Percentiles rank a stretch among this genome's conserved stretches.
These are phyloP conservation scores for Tetragonisca angustula DNA, from an alignment of 2,888 invertebrate species.

Conservation along the genomic window DNA sequence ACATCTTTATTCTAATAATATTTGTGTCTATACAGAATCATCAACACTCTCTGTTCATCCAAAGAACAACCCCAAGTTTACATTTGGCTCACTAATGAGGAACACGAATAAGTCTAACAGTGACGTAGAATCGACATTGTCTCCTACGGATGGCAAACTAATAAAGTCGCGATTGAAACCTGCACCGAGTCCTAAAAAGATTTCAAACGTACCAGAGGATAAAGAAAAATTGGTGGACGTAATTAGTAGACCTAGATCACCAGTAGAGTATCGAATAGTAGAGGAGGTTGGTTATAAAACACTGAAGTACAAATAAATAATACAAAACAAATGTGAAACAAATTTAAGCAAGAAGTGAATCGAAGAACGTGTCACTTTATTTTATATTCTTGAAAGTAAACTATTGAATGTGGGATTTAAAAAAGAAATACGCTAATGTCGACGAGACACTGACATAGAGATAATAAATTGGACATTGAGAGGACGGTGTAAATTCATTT, in stretches of 20 bases:
- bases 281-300: slow-evolving; percentile 73
- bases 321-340: not conserved
- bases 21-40: slow-evolving; percentile 58
- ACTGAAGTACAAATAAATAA: not conserved
- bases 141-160: not conserved
- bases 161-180: slow-evolving; percentile 57
- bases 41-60: not conserved
- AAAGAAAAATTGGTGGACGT: slow-evolving; percentile 66
- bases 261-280: slow-evolving; percentile 47
- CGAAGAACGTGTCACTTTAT: not conserved
- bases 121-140: not conserved
- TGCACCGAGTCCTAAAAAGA: slow-evolving; percentile 61
- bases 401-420: not conserved
- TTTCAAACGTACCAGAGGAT: slow-evolving; percentile 47
- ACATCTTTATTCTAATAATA: not conserved
- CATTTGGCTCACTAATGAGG: slow-evolving; percentile 27
- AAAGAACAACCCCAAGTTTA: not conserved
- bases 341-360: not conserved
- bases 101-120: not conserved
- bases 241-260: slow-evolving; percentile 68
- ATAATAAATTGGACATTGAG: slow-evolving; percentile 11
- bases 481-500: slow-evolving; percentile 20
- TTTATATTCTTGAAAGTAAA: not conserved
- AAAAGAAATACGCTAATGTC: not conserved
- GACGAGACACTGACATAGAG: too few species aligned